These are phyloP conservation scores for Phaonia tiefii DNA, from an alignment of 2,888 invertebrate species.

Conservation along the genomic window DNA sequence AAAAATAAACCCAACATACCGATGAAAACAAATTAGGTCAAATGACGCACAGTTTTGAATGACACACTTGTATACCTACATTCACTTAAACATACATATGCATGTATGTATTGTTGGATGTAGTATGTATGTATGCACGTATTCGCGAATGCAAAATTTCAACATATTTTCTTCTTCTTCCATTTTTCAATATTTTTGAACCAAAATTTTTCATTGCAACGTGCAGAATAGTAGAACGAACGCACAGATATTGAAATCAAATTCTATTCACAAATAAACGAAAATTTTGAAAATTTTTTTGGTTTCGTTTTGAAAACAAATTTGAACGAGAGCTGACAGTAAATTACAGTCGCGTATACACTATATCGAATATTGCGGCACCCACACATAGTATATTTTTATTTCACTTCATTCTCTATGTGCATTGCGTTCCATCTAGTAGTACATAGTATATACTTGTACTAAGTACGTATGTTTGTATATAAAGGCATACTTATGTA, in stretches of 20 bases:
- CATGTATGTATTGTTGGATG: neutral
- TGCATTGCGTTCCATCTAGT: constrained; percentile 42
- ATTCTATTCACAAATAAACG: constrained; percentile 14
- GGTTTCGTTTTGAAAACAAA: neutral
- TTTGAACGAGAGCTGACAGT: neutral
- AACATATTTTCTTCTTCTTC: neutral
- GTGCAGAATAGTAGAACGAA: neutral
- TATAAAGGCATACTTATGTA: neutral
- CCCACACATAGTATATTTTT: constrained; percentile 54
- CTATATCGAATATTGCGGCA: neutral
- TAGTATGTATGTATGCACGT: neutral
- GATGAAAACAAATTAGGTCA: constrained; percentile 58
- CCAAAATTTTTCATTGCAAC: constrained; percentile 15
- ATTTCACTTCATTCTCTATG: constrained; percentile 41
- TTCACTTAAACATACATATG: neutral
- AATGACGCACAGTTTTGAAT: constrained; percentile 60
- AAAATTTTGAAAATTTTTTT: constrained; percentile 31
- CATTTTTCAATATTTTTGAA: neutral
- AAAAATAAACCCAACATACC: constrained; percentile 2
- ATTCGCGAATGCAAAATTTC: constrained; percentile 2
- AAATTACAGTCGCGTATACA: neutral
- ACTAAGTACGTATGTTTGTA: neutral
- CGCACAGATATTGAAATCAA: neutral
- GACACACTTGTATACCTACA: neutral
- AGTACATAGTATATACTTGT: constrained; percentile 2